Percentiles rank a stretch among this genome's conserved stretches.
These are phyloP conservation scores for Andrena fulva DNA, from an alignment of 2,888 invertebrate species.

Conservation along the genomic window DNA sequence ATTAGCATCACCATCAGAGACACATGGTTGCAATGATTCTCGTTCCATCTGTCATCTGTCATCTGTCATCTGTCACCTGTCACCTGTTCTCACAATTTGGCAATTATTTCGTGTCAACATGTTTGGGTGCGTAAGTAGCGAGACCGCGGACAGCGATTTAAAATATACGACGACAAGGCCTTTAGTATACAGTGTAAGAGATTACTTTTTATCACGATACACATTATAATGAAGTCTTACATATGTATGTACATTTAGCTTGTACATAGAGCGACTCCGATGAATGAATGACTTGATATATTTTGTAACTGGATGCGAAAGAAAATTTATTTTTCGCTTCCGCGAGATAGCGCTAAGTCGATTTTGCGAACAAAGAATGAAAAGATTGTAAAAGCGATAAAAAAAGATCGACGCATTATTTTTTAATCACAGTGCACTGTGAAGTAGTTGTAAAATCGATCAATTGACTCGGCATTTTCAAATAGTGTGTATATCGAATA, in stretches of 20 bases:
- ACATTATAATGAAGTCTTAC: slow-evolving; percentile 63
- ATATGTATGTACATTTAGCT: slow-evolving; percentile 70
- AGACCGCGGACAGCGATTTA: slow-evolving; percentile 34
- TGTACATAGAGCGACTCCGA: slow-evolving; percentile 73
- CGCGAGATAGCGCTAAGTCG: slow-evolving; percentile 46
- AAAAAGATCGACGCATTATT: slow-evolving; percentile 62
- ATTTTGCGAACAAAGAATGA: slow-evolving; percentile 58
- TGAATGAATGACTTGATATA: slow-evolving; percentile 69
- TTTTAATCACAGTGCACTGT: slow-evolving; percentile 51
- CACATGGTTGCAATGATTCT: slow-evolving; percentile 44
- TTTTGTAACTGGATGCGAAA: slow-evolving; percentile 74
- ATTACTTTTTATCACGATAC: slow-evolving; percentile 70
- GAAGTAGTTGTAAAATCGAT: slow-evolving; percentile 33
- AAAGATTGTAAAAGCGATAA: slow-evolving; percentile 28
- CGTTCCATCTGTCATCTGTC: slow-evolving; percentile 32
- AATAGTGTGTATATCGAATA: slow-evolving; percentile 28
- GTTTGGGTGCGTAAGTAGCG: slow-evolving; percentile 2
- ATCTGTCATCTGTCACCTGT: slow-evolving; percentile 22
- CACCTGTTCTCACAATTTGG: slow-evolving; percentile 2
- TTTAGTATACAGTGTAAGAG: slow-evolving; percentile 70
- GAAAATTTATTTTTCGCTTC: slow-evolving; percentile 63
- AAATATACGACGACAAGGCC: slow-evolving; percentile 66
- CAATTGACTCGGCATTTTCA: slow-evolving; percentile 17
- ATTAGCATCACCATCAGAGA: slow-evolving; percentile 30
- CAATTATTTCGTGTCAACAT: slow-evolving; percentile 4